These are phyloP conservation scores for Danio albolineatus DNA, from an alignment of 2,797 vertebrate genomes.

Conservation along the genomic window DNA sequence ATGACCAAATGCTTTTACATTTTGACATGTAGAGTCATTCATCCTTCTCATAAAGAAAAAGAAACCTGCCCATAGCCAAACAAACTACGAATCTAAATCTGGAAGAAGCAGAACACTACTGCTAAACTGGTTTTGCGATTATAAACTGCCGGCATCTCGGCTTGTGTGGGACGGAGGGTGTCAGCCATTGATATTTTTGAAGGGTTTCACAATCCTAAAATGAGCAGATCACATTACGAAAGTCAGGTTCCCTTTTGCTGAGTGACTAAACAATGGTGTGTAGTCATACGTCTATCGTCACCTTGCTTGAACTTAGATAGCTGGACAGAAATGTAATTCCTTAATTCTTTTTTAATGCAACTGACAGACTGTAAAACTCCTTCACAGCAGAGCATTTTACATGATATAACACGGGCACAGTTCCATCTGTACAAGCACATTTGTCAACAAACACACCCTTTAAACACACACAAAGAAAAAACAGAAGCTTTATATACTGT, in stretches of 20 bases:
- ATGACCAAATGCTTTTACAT: neutral
- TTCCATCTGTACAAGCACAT: conserved; percentile 28
- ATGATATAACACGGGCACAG: conserved; percentile 9
- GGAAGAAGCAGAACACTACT: neutral
- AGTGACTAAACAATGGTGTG: conserved; percentile 23
- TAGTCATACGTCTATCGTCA: conserved; percentile 30
- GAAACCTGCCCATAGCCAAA: neutral
- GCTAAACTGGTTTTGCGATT: conserved; percentile 38
- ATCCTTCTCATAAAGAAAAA: neutral
- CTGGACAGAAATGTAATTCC: conserved; percentile 6
- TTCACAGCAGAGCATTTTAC: conserved; percentile 13
- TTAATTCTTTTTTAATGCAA: conserved; percentile 30
- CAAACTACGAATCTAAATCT: neutral
- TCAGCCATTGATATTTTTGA: conserved; percentile 45
- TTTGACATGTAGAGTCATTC: neutral
- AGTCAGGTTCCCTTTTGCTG: conserved; percentile 72
- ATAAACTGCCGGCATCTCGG: neutral
- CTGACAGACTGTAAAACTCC: conserved; percentile 11
- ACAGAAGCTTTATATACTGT: neutral
- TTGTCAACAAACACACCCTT: conserved; percentile 27
- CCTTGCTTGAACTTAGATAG: conserved; percentile 23
- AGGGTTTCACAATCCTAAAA: conserved; percentile 71
- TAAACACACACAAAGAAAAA: neutral
- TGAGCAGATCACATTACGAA: conserved; percentile 65
- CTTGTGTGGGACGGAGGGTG: conserved; percentile 11